Evolutionary conservation across 2,113 vertebrate species (phyloP).

Genomic region (Hippocampus barbouri): DNA sequence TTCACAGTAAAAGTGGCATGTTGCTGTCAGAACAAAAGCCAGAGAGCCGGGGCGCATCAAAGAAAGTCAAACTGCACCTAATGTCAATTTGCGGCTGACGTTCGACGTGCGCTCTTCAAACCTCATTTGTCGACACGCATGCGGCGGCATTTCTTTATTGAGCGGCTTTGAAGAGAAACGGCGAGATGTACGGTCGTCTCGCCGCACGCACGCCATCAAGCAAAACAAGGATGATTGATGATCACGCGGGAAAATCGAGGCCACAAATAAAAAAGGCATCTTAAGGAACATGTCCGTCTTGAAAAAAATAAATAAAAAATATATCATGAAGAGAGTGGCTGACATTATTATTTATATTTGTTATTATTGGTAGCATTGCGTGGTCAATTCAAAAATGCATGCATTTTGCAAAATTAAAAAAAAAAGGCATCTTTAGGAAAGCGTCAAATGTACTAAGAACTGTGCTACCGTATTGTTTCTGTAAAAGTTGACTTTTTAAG

Average conservation of each 20-base stretch:
- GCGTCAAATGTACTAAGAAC: too few relatives aligned
- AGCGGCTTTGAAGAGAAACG: slow-evolving; percentile 23
- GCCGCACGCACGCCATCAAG: slow-evolving; percentile 28
- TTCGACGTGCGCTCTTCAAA: slow-evolving; percentile 35
- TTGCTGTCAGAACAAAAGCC: slow-evolving; percentile 62
- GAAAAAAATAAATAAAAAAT: not conserved
- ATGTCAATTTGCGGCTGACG: slow-evolving; percentile 50
- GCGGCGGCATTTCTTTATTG: slow-evolving; percentile 35
- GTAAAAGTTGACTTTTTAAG: too few relatives aligned
- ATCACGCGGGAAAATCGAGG: slow-evolving; percentile 23
- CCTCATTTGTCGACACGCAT: slow-evolving; percentile 44
- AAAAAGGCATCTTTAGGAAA: too few relatives aligned
- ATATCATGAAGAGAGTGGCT: too few relatives aligned
- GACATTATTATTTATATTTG: too few relatives aligned
- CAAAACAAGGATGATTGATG: slow-evolving; percentile 38
- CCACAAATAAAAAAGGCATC: not conserved
- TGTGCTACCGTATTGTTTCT: too few relatives aligned
- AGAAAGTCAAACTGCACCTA: slow-evolving; percentile 46
- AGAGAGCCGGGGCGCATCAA: slow-evolving; percentile 52
- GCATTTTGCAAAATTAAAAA: too few relatives aligned
- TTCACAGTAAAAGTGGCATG: slow-evolving; percentile 48
- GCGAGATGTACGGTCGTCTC: slow-evolving; percentile 28
- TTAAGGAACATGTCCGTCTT: not conserved
- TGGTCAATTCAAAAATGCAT: too few relatives aligned
- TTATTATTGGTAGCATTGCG: too few relatives aligned